phyloP scores from a whole-genome alignment of 2,888 invertebrate species.

The Drosophila mercatorum region DNA sequence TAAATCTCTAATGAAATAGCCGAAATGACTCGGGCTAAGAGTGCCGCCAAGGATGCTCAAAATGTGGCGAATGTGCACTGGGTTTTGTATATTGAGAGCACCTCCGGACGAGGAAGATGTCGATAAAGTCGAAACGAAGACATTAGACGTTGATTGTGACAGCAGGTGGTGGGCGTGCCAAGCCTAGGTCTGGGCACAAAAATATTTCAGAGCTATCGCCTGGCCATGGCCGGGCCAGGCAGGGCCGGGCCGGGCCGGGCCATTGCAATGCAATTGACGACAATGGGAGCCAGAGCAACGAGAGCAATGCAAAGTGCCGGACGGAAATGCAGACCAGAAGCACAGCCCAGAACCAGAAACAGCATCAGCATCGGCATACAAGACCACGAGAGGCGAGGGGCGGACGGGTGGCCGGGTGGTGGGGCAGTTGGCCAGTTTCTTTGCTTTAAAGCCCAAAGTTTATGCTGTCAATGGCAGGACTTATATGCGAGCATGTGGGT shows the following conservation, averaged over 20 bases:
- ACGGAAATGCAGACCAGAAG: conserved; percentile 67
- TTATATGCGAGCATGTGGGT: conserved; percentile 23
- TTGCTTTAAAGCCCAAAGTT: conserved; percentile 56
- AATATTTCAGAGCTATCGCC: conserved; percentile 16
- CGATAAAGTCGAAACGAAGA: conserved; percentile 49
- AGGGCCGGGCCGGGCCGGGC: conserved; percentile 49
- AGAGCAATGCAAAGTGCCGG: conserved; percentile 61
- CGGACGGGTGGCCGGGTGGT: neutral
- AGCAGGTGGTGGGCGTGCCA: neutral
- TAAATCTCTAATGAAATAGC: conserved; percentile 34
- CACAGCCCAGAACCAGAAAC: conserved; percentile 21
- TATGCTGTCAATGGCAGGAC: conserved; percentile 57
- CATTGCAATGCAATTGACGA: conserved; percentile 68
- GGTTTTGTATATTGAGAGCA: conserved; percentile 25
- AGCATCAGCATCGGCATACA: neutral
- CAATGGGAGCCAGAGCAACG: conserved; percentile 55
- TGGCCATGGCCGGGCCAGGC: conserved; percentile 44
- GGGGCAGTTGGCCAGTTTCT: conserved; percentile 52
- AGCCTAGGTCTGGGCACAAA: neutral
- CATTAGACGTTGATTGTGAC: conserved; percentile 58
- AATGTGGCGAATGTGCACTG: conserved; percentile 24
- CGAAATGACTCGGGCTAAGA: conserved; percentile 22
- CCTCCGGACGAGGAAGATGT: conserved; percentile 18
- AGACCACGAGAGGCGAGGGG: neutral
- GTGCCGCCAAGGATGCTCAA: conserved; percentile 20